Evolutionary conservation across 2,113 vertebrate genomes (phyloP), one percentile per base, ranked within the genome.

Genomic region (Ovis canadensis): DNA sequence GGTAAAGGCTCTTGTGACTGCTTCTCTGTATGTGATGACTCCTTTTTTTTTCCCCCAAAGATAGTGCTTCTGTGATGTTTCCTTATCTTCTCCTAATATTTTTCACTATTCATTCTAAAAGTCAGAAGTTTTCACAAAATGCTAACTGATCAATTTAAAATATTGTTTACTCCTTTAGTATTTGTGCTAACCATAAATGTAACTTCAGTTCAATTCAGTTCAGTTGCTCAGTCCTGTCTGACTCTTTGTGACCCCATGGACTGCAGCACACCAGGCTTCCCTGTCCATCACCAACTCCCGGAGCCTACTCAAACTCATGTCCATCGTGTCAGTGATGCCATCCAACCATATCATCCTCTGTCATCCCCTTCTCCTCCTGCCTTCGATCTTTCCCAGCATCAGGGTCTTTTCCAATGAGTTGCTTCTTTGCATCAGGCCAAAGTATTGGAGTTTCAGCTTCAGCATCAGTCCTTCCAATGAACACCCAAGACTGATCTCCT

Each of bases 51-150:
- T 55, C 23, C 21, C n/a, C 36, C 27, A 0, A 36, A 40, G 29
- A 71, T 40, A n/a, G 27, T 62, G 55, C 67, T 33, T 88, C 91
- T 92, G 43, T 82, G 91, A 93, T 86, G 50, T 94, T 95, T 92
- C 36, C 43, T 71, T 14, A 52, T 94, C 31, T 90, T 29, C 40
- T 88, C 48, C 81, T 87, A 91, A 80, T 9, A n/a, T 96, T 92
- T 84, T 62, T 93, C 12, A 87, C 90, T 97, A 84, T 59, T 94
- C 43, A 90, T 86, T 93, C 27, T 95, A 59, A 91, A 96, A 95
- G 15, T 43, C 27, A 43, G 60, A 89, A 43, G 6, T 83, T 80
- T 96, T 57, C 48, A 80, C 78, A 83, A 80, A 62, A 57, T 45
- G 25, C 71, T 87, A 84, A 62, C 57, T 78, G 43, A 88, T 96